Base-by-base conservation (phyloP, 2,888 invertebrate genomes). In the Pediacus dermestoides region DNA sequence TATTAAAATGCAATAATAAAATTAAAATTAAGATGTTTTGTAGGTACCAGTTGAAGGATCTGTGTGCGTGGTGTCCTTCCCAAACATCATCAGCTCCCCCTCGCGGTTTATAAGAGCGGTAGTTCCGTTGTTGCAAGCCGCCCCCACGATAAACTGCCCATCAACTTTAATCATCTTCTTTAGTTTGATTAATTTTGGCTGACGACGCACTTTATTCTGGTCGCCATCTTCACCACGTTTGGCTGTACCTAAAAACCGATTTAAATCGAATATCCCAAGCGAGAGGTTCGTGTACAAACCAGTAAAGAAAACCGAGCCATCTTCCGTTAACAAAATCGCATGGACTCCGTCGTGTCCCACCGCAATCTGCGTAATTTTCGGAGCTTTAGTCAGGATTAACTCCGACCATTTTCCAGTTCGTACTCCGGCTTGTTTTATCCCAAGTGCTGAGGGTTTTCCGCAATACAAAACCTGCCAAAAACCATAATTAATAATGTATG, bases 271-370 rank as follows among this genome's bases (percentile, higher is more conserved):
- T 6, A 18, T 18, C 8, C 18, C 18, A 18, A 18, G 8, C 8
- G 8, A 18, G 8, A 18, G 4, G 18, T 6, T 18, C 8, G 4
- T 6, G 8, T 15, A 36, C 14, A 42, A 55, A 69, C 73, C 80
- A 28, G 78, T 74, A 70, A 91, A 91, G 63, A 88, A 82, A 0
- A 91, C 91, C 1, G 86, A 81, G 1, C 97, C 97, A 63, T 92
- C 92, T 58, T 95, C 92, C 22, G 92, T 80, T n/a, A 96, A 78
- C 16, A 97, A 68, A 34, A 96, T 74, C 0, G 89, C 91, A 66
- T 97, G 93, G 32, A 88, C 80, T 1, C 94, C 93, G 63, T 97
- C 96, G 61, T 95, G 94, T 0, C 96, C 95, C 2, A 92, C 80
- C 0, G 92, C 85, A 45, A 92, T 79, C 70, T 93, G 84, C 1